Evolutionary conservation across 1,140 invertebrate genomes (phyloP), one percentile per base, ranked within the genome.

Genomic region (Conus ventricosus): DNA sequence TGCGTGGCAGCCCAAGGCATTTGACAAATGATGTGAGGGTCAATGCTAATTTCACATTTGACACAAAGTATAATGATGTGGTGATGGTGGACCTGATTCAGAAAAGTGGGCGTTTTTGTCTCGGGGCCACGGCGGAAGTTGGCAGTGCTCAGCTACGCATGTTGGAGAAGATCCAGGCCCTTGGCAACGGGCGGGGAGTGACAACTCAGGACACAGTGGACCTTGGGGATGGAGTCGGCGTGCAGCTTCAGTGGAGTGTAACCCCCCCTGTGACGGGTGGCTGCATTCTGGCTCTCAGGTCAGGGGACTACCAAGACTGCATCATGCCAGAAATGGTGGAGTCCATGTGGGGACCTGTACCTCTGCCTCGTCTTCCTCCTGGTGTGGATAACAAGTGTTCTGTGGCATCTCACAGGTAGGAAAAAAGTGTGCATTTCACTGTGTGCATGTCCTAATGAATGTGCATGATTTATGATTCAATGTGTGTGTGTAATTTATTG

Each of bases 281-380:
- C 5, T 93, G 90, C 87, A 88, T 91, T 17, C 84, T 92, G 7
- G 83, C 88, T 20, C 82, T 93, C 71, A 89, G 90, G 51, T 87
- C 85, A 17, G 93, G 90, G 8, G 84, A 91, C 5, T 95, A 93
- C 91, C 91, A 94, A 75, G 90, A 91, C 53, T 94, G 93, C 89
- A 93, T 94, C 20, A 94, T 95, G 92, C 95, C 94, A 53, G 93
- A 94, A 88, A 90, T 93, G 55, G 91, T 94, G 53, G 92, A 94
- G 63, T 92, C 94, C 87, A 93, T 95, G 91, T 95, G 94, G 94
- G 94, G 94, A 75, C 94, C 94, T 15, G 92, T 95, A 53, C 93
- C 95, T 1, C 90, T 95, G 82, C 92, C 91, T 55, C 89, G 91
- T 83, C 85, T 94, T 67, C 94, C 95, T 76, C 80, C 91, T 25